A percentile compares a stretch with the other conserved stretches of the same genome.
Evolutionary conservation across 2,888 invertebrate species (phyloP).

Genomic region (Cepaea hortensis): DNA sequence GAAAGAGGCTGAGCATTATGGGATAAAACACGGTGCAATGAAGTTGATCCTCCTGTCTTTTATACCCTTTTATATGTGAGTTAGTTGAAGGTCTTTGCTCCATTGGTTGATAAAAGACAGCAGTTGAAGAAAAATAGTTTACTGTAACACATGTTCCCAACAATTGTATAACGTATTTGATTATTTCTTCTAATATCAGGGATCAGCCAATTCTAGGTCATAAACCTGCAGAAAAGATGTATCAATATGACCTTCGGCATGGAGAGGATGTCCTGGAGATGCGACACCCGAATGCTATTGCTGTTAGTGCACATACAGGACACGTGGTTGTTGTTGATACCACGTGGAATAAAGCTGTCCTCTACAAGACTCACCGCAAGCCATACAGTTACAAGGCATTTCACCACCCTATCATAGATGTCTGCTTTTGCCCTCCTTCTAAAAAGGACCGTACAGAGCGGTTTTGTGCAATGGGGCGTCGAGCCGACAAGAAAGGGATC

Average conservation of each 20-base stretch:
- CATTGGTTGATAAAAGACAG: too few species aligned
- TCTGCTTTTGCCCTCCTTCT: conserved; percentile 32
- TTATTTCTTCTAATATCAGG: neutral
- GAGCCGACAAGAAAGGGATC: conserved; percentile 37
- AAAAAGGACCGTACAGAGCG: conserved; percentile 17
- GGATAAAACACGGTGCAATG: too few species aligned
- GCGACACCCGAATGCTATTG: conserved; percentile 32
- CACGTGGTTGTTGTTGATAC: conserved; percentile 44
- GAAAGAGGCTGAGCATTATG: too few species aligned
- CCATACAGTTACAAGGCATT: conserved; percentile 36
- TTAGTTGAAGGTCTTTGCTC: too few species aligned
- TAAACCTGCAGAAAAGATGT: conserved; percentile 3
- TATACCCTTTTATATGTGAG: too few species aligned
- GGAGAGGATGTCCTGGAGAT: conserved; percentile 41
- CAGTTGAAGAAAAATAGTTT: too few species aligned
- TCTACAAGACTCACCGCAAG: conserved; percentile 24
- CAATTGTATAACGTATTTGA: too few species aligned
- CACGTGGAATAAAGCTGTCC: conserved; percentile 43
- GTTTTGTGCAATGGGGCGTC: conserved; percentile 47
- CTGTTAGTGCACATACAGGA: conserved; percentile 37
- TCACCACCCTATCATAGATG: conserved; percentile 37
- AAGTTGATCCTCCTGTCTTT: too few species aligned
- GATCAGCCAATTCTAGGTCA: conserved; percentile 3
- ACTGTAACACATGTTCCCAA: too few species aligned
- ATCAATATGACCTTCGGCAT: conserved; percentile 11